These are phyloP conservation scores for Thalassaphorura encarpata DNA, from an alignment of 1,140 invertebrate genomes.

Conservation along the genomic window DNA sequence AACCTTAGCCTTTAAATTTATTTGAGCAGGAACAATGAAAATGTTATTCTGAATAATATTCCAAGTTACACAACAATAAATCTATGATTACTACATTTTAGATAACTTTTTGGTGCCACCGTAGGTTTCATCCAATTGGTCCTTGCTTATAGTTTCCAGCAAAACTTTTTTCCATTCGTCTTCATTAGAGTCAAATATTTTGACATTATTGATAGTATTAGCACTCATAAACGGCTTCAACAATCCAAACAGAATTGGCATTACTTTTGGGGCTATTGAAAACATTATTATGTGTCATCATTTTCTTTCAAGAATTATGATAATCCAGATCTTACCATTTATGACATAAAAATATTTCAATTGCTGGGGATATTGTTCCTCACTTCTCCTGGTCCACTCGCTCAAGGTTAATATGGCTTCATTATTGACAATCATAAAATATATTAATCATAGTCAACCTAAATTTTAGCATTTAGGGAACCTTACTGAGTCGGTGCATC, in stretches of 20 bases:
- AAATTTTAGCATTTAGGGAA: not conserved
- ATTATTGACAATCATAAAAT: not conserved
- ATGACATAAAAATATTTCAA: conserved; percentile 3
- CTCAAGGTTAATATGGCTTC: not conserved
- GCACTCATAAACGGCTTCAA: conserved; percentile 8
- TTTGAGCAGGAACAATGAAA: no score
- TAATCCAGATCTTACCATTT: not conserved
- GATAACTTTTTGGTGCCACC: not conserved
- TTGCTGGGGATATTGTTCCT: conserved; percentile 3
- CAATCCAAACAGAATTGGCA: conserved; percentile 8
- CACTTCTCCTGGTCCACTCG: conserved; percentile 5
- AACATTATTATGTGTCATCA: not conserved
- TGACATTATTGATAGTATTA: not conserved
- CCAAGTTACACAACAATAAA: no score
- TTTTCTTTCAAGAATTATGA: not conserved
- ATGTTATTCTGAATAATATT: no score
- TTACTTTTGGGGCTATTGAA: not conserved
- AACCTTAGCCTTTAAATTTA: no score
- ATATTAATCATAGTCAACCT: not conserved
- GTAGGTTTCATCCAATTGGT: not conserved
- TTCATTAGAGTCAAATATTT: conserved; percentile 2
- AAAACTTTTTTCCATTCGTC: not conserved
- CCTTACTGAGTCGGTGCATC: conserved; percentile 4
- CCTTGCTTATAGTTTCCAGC: not conserved
- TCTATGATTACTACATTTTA: not conserved